These are phyloP conservation scores for Megathymus violae DNA, from an alignment of 1,140 invertebrate species.

Conservation along the genomic window DNA sequence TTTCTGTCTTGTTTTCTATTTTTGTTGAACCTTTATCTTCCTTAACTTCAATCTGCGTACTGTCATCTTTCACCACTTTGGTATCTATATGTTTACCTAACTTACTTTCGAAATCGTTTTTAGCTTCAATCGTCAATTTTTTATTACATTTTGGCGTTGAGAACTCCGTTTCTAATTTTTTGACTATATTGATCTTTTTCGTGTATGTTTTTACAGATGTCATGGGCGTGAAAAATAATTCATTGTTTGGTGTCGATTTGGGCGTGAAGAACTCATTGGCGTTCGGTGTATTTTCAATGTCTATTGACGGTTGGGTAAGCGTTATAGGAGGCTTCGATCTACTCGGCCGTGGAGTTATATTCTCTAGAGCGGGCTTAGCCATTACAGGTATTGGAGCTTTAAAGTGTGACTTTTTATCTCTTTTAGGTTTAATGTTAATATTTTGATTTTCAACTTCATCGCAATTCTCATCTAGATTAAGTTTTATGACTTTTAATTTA, in stretches of 20 bases:
- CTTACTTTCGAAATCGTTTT: constrained; percentile 28
- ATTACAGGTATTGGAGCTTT: constrained; percentile 63
- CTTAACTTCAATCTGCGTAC: too few relatives aligned
- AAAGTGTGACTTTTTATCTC: constrained; percentile 44
- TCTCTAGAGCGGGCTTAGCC: constrained; percentile 53
- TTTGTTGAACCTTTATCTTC: too few relatives aligned
- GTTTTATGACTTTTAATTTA: constrained; percentile 58
- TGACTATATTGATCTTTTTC: constrained; percentile 53
- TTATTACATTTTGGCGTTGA: constrained; percentile 47
- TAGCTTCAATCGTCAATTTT: constrained; percentile 20
- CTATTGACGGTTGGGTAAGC: constrained; percentile 36
- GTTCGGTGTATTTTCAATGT: constrained; percentile 41
- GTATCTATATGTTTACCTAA: constrained; percentile 4
- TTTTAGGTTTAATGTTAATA: constrained; percentile 29
- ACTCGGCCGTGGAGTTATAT: constrained; percentile 45
- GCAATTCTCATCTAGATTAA: constrained; percentile 53
- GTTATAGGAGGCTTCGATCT: constrained; percentile 46
- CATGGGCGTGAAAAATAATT: constrained; percentile 63
- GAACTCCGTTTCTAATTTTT: constrained; percentile 67
- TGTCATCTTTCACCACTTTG: not conserved
- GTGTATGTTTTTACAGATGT: constrained; percentile 59
- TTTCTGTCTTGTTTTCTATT: constrained; percentile 9
- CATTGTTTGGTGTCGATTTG: constrained; percentile 42
- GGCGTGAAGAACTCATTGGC: constrained; percentile 56
- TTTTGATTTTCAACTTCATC: constrained; percentile 28